Evolutionary conservation across 1,140 invertebrate genomes (phyloP), one percentile per base, ranked within the genome.

Genomic region (Ceratina calcarata): DNA sequence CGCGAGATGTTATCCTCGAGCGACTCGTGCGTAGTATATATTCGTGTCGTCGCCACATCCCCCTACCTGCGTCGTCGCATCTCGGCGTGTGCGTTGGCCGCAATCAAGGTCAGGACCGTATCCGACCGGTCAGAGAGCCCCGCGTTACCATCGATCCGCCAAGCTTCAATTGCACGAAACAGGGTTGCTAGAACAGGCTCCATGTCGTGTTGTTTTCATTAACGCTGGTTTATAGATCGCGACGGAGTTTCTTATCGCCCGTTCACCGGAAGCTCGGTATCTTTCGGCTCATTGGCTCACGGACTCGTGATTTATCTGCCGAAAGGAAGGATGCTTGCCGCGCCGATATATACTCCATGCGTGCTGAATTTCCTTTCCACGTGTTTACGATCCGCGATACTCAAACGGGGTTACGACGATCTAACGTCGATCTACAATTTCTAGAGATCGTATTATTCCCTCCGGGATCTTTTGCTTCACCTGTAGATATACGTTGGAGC

Each of bases 231-330:
- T 60, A 64, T 68, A 51, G 45, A 80, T 69, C 78, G 76, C 37
- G 16, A 65, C 78, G 32, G 32, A 57, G 66, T 84, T 65, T 87
- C 88, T 90, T 91, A 91, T 91, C 90, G 84, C 85, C 3, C 10
- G 84, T 89, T 88, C 74, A 88, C 87, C 89, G 91, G 91, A 91
- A 91, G 89, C 87, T 81, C 84, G 86, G 88, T 91, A 91, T 91
- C 89, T 90, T 88, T 87, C 81, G 64, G 87, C 82, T 82, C 78
- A 77, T 78, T 83, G 80, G 60, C 74, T 82, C 62, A 66, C 70
- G 57, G 60, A 73, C 74, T 15, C 71, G 62, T 62, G 75, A 71
- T 82, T 82, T 86, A 82, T 86, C 84, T 86, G 27, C 3, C 24
- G 67, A 80, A 74, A 76, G 70, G 77, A 83, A 80, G 83, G 82